Evolutionary conservation across 2,888 invertebrate species (phyloP).

Genomic region (Trimorus sp.): DNA sequence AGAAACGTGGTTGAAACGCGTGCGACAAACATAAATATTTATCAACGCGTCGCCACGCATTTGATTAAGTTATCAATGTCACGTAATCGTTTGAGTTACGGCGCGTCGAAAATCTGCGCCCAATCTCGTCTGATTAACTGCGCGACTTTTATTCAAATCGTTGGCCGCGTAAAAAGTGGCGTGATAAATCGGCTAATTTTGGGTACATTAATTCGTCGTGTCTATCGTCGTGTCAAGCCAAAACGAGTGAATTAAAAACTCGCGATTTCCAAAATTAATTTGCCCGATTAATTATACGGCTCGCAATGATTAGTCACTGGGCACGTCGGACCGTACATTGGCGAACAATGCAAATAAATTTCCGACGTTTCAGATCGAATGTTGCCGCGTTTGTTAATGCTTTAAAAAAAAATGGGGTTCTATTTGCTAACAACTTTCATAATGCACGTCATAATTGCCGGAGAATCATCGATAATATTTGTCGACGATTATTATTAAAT

Average conservation of each 20-base stretch:
- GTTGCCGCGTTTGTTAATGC: no score
- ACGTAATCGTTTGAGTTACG: conserved; percentile 51
- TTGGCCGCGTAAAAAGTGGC: conserved; percentile 37
- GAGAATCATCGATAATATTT: no score
- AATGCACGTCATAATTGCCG: no score
- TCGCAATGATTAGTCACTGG: conserved; percentile 23
- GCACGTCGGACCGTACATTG: background rate
- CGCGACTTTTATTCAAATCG: conserved; percentile 48
- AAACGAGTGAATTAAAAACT: conserved; percentile 39
- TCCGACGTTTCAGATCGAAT: no score
- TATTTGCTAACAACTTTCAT: no score
- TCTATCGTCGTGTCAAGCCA: conserved; percentile 30
- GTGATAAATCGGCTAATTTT: conserved; percentile 50
- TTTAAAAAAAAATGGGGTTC: no score
- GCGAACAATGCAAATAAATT: no score
- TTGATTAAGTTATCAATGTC: conserved; percentile 58
- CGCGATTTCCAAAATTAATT: conserved; percentile 39
- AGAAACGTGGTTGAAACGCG: conserved; percentile 30
- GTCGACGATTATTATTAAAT: no score
- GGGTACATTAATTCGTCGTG: conserved; percentile 32
- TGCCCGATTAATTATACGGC: conserved; percentile 23
- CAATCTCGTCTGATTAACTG: conserved; percentile 51
- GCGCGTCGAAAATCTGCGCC: conserved; percentile 41
- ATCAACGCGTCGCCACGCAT: conserved; percentile 46
- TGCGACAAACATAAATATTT: conserved; percentile 54